Percentiles rank a stretch among this genome's conserved stretches.
phyloP scores from a whole-genome alignment of 2,888 invertebrate species.

The Sphaerophoria taeniata region DNA sequence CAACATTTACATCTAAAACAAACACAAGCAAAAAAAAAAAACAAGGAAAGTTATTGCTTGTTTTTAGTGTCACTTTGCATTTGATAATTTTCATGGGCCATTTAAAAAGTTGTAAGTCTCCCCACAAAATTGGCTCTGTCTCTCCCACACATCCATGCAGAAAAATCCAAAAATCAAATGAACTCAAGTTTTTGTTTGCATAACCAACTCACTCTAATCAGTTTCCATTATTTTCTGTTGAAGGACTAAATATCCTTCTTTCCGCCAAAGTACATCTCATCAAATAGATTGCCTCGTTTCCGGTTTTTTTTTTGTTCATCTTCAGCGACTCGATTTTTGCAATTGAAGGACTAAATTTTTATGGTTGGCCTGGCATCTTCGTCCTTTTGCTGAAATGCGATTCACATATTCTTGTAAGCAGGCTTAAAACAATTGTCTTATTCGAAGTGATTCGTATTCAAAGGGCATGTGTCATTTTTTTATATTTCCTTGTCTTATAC shows the following conservation, averaged over 20 bases:
- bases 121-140: conserved; percentile 63
- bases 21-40: background rate
- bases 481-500: conserved; percentile 52
- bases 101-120: conserved; percentile 77
- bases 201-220: conserved; percentile 42
- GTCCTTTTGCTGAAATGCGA: conserved; percentile 19
- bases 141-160: conserved; percentile 9
- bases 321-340: conserved; percentile 28
- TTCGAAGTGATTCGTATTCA: conserved; percentile 72
- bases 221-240: conserved; percentile 26
- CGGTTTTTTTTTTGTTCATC: conserved; percentile 31
- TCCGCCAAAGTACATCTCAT: conserved; percentile 68
- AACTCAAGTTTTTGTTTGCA: conserved; percentile 56
- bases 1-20: conserved; percentile 1
- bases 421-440: conserved; percentile 71
- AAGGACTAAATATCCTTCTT: conserved; percentile 36
- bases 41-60: conserved; percentile 1
- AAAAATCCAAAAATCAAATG: conserved; percentile 62
- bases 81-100: conserved; percentile 81
- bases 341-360: conserved; percentile 25
- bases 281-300: conserved; percentile 71
- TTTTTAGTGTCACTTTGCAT: conserved; percentile 33
- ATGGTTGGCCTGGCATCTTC: background rate
- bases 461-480: conserved; percentile 74
- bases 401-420: conserved; percentile 33